Evolutionary conservation across 2,888 invertebrate species (phyloP).

Genomic region (Xestia xanthographa): DNA sequence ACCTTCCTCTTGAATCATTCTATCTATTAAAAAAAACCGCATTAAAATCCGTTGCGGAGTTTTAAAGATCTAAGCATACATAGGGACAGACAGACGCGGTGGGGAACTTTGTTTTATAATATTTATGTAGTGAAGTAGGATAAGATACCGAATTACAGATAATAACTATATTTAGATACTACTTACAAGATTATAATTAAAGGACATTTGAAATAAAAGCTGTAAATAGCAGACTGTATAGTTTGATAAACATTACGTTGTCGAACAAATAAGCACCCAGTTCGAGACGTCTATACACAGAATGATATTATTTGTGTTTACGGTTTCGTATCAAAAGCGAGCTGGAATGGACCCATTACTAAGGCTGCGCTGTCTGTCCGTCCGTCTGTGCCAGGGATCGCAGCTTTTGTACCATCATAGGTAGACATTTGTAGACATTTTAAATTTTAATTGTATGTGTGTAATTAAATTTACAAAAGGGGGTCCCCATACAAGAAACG

Average conservation of each 20-base stretch:
- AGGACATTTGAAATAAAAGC: neutral
- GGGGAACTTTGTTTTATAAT: too few species aligned
- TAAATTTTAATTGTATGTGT: too few species aligned
- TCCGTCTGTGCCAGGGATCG: neutral
- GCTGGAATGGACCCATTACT: neutral
- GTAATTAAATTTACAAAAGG: too few species aligned
- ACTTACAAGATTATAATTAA: neutral
- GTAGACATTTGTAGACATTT: too few species aligned
- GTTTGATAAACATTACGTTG: neutral
- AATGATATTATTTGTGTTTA: neutral
- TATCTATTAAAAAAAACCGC: too few species aligned
- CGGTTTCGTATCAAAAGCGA: neutral
- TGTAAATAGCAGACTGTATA: neutral
- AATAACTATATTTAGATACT: neutral
- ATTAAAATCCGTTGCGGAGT: too few species aligned
- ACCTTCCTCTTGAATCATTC: too few species aligned
- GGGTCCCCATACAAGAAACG: neutral
- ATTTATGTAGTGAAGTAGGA: too few species aligned
- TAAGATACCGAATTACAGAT: too few species aligned
- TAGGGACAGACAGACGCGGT: too few species aligned
- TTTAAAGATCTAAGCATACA: too few species aligned
- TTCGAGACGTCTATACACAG: neutral
- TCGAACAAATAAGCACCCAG: neutral
- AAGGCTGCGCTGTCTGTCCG: neutral
- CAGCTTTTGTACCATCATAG: neutral